Percentiles rank a stretch among this genome's conserved stretches.
These are phyloP conservation scores for Scaptomyza parva DNA, from an alignment of 2,888 invertebrate species.

Conservation along the genomic window DNA sequence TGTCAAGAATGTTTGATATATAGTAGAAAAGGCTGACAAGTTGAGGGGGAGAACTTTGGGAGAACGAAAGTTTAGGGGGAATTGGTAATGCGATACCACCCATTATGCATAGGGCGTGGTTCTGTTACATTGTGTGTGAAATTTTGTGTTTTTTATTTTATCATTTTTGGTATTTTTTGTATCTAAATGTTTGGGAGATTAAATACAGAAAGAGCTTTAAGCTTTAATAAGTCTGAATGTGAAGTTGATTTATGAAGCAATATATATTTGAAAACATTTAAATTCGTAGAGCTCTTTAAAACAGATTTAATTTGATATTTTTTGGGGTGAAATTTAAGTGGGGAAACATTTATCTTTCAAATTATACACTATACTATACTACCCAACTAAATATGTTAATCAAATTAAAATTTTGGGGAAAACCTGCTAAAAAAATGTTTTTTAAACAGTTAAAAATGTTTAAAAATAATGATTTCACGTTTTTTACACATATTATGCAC, in stretches of 20 bases:
- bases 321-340: too few relatives aligned
- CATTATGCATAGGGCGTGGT: constrained; percentile 38
- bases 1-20: constrained; percentile 61
- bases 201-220: constrained; percentile 26
- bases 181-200: background rate
- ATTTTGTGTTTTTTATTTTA: background rate
- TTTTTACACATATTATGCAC: background rate
- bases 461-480: background rate
- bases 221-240: background rate
- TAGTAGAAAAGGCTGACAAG: constrained; percentile 18
- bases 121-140: background rate
- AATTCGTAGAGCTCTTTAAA: too few relatives aligned
- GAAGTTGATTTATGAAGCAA: background rate
- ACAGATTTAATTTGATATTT: too few relatives aligned
- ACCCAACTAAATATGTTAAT: too few relatives aligned
- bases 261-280: too few relatives aligned
- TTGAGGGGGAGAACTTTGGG: background rate
- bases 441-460: background rate
- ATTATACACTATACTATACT: too few relatives aligned
- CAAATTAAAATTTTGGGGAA: background rate
- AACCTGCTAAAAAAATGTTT: background rate
- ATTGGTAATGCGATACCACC: constrained; percentile 35
- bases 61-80: background rate
- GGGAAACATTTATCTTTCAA: too few relatives aligned
- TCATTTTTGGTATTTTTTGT: background rate